Percentiles rank a stretch among this genome's conserved stretches.
Evolutionary conservation across 2,888 invertebrate species (phyloP).

Genomic region (Lepidochitona cinerea): DNA sequence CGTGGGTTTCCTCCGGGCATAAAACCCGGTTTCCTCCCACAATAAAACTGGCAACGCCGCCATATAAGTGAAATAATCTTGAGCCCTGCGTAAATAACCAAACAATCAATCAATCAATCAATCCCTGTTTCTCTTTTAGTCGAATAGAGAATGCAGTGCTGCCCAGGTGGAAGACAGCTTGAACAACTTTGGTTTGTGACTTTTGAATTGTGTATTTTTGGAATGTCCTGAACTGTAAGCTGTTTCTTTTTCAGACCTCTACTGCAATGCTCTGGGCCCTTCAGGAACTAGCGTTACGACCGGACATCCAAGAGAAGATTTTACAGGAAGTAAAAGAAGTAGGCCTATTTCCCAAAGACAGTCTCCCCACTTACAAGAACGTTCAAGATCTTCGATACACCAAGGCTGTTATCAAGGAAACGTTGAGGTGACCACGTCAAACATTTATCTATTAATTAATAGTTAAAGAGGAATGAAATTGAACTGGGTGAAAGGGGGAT

Average conservation of each 20-base stretch:
- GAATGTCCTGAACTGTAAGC: not conserved
- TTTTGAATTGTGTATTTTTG: too few species aligned
- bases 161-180: too few species aligned
- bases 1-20: too few species aligned
- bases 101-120: too few species aligned
- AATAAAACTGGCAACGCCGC: too few species aligned
- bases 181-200: too few species aligned
- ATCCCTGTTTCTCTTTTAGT: too few species aligned
- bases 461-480: not conserved
- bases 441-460: not conserved
- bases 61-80: too few species aligned
- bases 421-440: conserved; percentile 22
- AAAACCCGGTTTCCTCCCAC: too few species aligned
- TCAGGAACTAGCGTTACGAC: conserved; percentile 23
- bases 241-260: conserved; percentile 27
- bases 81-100: too few species aligned
- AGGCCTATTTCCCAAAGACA: not conserved
- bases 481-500: not conserved
- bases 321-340: conserved; percentile 22
- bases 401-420: conserved; percentile 36
- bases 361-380: conserved; percentile 12
- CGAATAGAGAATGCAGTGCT: too few species aligned
- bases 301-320: conserved; percentile 25
- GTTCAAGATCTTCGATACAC: conserved; percentile 28
- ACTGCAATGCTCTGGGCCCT: conserved; percentile 34